A percentile compares a stretch with the other conserved stretches of the same genome.
Conservation (phyloP, 2,888 invertebrate genomes). For the Dinocampus coccinellae region DNA sequence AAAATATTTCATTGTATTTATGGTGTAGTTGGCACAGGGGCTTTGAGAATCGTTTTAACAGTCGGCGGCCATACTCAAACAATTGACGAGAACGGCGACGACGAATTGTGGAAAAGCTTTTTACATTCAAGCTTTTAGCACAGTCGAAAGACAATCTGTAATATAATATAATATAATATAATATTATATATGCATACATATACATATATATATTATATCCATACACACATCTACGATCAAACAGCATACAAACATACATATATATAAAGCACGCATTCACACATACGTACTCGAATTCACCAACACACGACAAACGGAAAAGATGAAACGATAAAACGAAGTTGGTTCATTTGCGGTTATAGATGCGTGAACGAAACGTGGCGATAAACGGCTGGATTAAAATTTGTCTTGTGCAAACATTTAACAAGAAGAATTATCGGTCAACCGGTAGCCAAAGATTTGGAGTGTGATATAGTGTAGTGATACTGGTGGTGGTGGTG, state of each 20-base stretch:
- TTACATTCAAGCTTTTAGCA: neutral
- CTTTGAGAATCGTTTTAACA: neutral
- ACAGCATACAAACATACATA: neutral
- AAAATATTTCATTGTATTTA: neutral
- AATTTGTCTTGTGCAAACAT: neutral
- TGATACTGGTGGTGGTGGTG: neutral
- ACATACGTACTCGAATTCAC: neutral
- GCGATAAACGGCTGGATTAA: conserved; percentile 6
- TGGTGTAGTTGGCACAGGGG: neutral
- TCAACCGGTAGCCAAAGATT: neutral
- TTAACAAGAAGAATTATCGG: neutral
- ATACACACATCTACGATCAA: neutral
- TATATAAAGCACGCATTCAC: neutral
- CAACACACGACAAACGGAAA: conserved; percentile 5
- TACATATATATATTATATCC: neutral
- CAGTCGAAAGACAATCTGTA: neutral
- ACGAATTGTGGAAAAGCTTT: conserved; percentile 40
- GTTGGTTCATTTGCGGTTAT: conserved; percentile 5
- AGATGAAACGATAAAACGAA: conserved; percentile 26
- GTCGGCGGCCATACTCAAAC: conserved; percentile 64
- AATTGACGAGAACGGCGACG: conserved; percentile 56
- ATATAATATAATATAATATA: neutral
- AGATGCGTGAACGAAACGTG: conserved; percentile 11
- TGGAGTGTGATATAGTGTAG: neutral
- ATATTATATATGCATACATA: neutral